A percentile compares a stretch with the other conserved stretches of the same genome.
These are phyloP conservation scores for Syncerus caffer DNA, from an alignment of 2,797 vertebrate species.

Conservation along the genomic window DNA sequence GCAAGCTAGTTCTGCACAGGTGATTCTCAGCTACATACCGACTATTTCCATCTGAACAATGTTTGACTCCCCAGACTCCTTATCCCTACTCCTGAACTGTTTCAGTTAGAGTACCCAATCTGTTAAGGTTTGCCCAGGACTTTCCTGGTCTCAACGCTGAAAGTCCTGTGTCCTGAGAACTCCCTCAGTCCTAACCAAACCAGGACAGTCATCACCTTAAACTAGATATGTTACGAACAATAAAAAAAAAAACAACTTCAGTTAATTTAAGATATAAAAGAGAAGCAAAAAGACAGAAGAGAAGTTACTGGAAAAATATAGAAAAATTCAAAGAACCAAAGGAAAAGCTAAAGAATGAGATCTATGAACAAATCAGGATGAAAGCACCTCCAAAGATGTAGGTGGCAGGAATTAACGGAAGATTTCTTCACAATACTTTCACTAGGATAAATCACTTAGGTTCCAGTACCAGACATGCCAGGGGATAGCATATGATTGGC, in stretches of 20 bases:
- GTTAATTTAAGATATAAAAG: neutral
- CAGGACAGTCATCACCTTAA: slow-evolving; percentile 3
- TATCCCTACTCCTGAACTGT: slow-evolving; percentile 12
- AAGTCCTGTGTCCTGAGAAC: neutral
- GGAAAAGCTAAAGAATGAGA: slow-evolving; percentile 12
- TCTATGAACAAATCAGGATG: neutral
- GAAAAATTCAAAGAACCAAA: slow-evolving; percentile 27
- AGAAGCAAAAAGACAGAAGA: neutral
- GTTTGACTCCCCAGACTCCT: slow-evolving; percentile 13
- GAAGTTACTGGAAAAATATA: neutral
- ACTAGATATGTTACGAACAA: neutral
- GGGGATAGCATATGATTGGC: neutral
- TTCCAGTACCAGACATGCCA: neutral
- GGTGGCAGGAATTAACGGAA: neutral
- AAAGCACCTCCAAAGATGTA: neutral
- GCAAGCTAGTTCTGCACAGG: neutral
- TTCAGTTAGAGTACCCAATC: neutral
- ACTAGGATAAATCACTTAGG: neutral
- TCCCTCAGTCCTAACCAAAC: slow-evolving; percentile 4
- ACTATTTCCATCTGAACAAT: neutral
- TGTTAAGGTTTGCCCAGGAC: neutral
- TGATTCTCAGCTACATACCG: neutral
- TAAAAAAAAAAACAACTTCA: neutral
- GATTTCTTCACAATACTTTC: neutral
- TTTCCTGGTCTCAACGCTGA: neutral